Evolutionary conservation across 30 jellyfish, hydroid and myxozoan genomes (phyloP).

Genomic region (Aurelia aurita): DNA sequence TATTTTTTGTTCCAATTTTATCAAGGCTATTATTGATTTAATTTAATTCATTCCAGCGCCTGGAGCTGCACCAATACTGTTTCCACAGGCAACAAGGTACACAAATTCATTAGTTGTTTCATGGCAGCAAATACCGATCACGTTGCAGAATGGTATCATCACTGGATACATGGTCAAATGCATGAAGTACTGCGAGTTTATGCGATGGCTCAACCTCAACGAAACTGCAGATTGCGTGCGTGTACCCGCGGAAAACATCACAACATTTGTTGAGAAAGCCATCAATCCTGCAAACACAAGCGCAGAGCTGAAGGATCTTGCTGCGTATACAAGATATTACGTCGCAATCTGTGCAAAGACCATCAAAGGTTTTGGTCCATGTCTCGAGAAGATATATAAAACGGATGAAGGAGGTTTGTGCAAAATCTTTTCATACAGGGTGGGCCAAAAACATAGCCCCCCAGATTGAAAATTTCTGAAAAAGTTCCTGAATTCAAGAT

Average conservation of each 20-base stretch:
- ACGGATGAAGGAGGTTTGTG: constrained; percentile 52
- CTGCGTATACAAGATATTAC: constrained; percentile 34
- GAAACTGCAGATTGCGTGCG: constrained; percentile 42
- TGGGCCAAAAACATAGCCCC: too few relatives aligned
- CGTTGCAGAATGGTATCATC: constrained; percentile 40
- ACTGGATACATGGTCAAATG: constrained; percentile 42
- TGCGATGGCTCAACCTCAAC: constrained; percentile 1
- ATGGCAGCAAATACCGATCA: constrained; percentile 47
- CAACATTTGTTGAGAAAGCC: constrained; percentile 9
- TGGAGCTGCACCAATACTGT: constrained; percentile 23
- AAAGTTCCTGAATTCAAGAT: too few relatives aligned
- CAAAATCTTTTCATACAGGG: too few relatives aligned
- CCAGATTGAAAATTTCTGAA: too few relatives aligned
- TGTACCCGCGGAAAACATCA: constrained; percentile 14
- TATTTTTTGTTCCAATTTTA: not conserved
- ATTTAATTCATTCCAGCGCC: constrained; percentile 17
- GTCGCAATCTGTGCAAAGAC: constrained; percentile 47
- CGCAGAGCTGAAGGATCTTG: constrained; percentile 1
- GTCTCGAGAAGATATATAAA: constrained; percentile 19
- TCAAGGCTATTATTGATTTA: not conserved
- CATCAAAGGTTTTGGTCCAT: constrained; percentile 39
- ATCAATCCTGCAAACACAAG: not conserved
- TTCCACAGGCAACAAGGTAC: not conserved
- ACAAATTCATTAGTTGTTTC: constrained; percentile 17
- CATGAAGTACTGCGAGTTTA: constrained; percentile 58